Evolutionary conservation across 2,888 invertebrate species (phyloP).

Genomic region (Scaptomyza caliginosa): DNA sequence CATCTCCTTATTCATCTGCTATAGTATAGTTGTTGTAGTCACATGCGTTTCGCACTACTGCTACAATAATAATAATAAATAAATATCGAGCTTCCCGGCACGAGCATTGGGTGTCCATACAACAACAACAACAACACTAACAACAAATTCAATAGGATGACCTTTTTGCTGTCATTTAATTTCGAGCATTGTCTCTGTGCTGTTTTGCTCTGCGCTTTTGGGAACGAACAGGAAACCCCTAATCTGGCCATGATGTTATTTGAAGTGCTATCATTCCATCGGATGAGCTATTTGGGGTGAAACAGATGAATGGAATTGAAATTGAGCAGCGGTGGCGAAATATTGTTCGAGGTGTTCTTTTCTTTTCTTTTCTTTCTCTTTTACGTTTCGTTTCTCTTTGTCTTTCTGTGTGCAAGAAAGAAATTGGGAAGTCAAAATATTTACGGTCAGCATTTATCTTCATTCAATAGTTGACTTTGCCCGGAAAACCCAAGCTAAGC

Average conservation of each 20-base stretch:
- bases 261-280: slow-evolving; percentile 75
- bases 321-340: slow-evolving; percentile 51
- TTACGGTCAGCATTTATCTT: slow-evolving; percentile 74
- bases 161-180: slow-evolving; percentile 81
- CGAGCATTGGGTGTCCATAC: slow-evolving; percentile 58
- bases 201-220: slow-evolving; percentile 61
- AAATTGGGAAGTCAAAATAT: slow-evolving; percentile 67
- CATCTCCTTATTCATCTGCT: slow-evolving; percentile 32
- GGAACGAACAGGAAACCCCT: slow-evolving; percentile 82
- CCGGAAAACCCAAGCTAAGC: slow-evolving; percentile 33
- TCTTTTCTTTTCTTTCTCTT: background rate
- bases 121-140: too few relatives aligned
- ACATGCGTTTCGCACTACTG: slow-evolving; percentile 69
- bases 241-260: slow-evolving; percentile 80
- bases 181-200: slow-evolving; percentile 75
- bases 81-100: slow-evolving; percentile 65
- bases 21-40: slow-evolving; percentile 23
- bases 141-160: slow-evolving; percentile 68
- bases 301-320: slow-evolving; percentile 53
- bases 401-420: slow-evolving; percentile 33
- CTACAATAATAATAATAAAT: slow-evolving; percentile 67
- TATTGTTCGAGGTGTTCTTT: slow-evolving; percentile 51
- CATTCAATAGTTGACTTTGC: slow-evolving; percentile 24
- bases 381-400: slow-evolving; percentile 9
- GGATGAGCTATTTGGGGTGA: slow-evolving; percentile 40